Evolutionary conservation across 2,797 vertebrate species (phyloP).

Genomic region (Pseudochromis fuscus): DNA sequence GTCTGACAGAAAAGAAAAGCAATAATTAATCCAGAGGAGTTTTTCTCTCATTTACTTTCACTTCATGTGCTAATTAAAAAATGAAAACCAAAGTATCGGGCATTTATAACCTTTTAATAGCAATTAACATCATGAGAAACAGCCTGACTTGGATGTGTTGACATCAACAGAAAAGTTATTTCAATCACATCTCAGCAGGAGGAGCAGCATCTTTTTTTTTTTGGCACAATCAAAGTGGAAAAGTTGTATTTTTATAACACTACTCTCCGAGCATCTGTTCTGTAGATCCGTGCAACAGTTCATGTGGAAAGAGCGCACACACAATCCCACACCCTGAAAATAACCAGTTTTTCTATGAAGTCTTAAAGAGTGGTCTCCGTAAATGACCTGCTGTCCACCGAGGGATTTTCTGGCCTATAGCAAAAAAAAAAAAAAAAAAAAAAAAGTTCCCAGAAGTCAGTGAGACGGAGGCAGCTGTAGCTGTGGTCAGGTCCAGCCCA

Average conservation of each 20-base stretch:
- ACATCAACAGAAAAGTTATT: no score
- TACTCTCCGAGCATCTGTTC: background rate
- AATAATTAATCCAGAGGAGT: constrained; percentile 13
- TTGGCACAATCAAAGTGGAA: constrained; percentile 13
- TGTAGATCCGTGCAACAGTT: background rate
- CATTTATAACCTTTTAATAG: constrained; percentile 13
- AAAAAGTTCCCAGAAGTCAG: constrained; percentile 45
- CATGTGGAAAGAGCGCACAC: background rate
- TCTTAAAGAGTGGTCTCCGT: background rate
- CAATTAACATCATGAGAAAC: no score
- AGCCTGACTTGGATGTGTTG: no score
- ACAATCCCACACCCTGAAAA: constrained; percentile 12
- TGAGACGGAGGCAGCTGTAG: constrained; percentile 17
- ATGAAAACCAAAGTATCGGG: constrained; percentile 70
- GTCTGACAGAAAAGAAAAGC: constrained; percentile 31
- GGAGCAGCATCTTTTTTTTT: background rate
- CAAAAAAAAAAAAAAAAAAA: no score
- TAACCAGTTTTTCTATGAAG: background rate
- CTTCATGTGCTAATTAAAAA: constrained; percentile 18
- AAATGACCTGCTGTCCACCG: constrained; percentile 17
- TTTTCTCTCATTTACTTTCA: constrained; percentile 18
- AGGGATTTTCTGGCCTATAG: constrained; percentile 25
- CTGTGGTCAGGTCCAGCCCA: constrained; percentile 14
- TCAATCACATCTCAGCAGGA: background rate
- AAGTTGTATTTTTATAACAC: constrained; percentile 16